Evolutionary conservation across 2,888 invertebrate species (phyloP).

Genomic region (Alloscopus bannaensis): DNA sequence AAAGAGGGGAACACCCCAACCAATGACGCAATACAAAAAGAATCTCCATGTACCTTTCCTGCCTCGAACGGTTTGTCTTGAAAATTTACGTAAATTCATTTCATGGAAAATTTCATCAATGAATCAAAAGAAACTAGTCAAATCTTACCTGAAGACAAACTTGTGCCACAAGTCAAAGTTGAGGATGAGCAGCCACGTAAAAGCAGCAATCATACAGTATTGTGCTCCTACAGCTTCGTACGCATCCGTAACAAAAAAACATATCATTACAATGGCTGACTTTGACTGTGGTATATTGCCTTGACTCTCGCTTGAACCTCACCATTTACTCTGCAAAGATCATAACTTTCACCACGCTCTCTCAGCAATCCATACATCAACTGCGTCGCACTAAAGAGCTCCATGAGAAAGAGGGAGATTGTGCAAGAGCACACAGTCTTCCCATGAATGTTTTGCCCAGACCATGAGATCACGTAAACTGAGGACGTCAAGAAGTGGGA

Average conservation of each 20-base stretch:
- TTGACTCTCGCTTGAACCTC: neutral
- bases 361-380: conserved; percentile 10
- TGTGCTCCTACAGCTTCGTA: conserved; percentile 27
- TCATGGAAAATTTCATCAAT: conserved; percentile 7
- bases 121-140: conserved; percentile 3
- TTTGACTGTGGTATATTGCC: neutral
- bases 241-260: too few species aligned
- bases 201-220: conserved; percentile 41
- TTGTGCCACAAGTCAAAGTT: conserved; percentile 51
- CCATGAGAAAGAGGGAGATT: conserved; percentile 1
- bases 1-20: conserved; percentile 40
- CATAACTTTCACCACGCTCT: neutral
- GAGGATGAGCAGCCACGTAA: conserved; percentile 47
- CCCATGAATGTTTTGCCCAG: conserved; percentile 36
- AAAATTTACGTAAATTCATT: too few species aligned
- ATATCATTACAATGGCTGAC: neutral
- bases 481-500: conserved; percentile 16
- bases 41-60: too few species aligned
- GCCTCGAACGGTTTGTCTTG: too few species aligned
- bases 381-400: conserved; percentile 24
- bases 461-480: conserved; percentile 21
- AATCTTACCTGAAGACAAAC: conserved; percentile 24
- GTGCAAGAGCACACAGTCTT: conserved; percentile 23
- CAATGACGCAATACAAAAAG: conserved; percentile 7
- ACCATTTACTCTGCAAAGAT: conserved; percentile 32